Percentiles rank a stretch among this genome's conserved stretches.
Evolutionary conservation across 2,797 vertebrate species (phyloP).

Genomic region (Sparidentex hasta): DNA sequence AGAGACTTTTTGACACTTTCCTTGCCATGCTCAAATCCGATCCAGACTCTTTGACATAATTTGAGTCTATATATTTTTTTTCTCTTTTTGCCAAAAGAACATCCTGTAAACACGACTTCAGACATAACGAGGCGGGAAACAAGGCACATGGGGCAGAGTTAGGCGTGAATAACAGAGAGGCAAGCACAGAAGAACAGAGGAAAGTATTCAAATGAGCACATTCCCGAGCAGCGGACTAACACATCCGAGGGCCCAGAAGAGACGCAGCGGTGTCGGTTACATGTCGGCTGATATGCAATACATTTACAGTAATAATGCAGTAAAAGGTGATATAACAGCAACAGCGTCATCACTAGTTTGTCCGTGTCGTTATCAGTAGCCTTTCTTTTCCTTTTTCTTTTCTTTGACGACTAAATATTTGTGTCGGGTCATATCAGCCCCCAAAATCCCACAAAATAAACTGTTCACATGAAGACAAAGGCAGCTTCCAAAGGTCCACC

Average conservation of each 20-base stretch:
- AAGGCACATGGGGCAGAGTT: background rate
- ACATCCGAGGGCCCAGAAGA: conserved; percentile 18
- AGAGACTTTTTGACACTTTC: conserved; percentile 61
- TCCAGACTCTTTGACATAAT: conserved; percentile 54
- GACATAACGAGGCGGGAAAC: conserved; percentile 35
- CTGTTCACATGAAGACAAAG: conserved; percentile 44
- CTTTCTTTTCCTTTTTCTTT: conserved; percentile 1
- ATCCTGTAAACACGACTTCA: conserved; percentile 62
- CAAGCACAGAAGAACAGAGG: conserved; percentile 66
- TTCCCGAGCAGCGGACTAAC: conserved; percentile 28
- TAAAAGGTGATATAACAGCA: conserved; percentile 40
- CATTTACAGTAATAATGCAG: conserved; percentile 59
- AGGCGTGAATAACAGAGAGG: conserved; percentile 12
- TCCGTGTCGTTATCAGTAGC: conserved; percentile 11
- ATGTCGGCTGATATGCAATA: conserved; percentile 72
- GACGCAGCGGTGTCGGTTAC: conserved; percentile 35
- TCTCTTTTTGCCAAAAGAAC: conserved; percentile 63
- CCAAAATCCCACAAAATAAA: conserved; percentile 28
- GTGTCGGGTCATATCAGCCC: conserved; percentile 14
- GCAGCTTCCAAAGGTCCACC: conserved; percentile 73
- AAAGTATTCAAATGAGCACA: conserved; percentile 66
- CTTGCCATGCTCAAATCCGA: conserved; percentile 58
- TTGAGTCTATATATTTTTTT: conserved; percentile 44
- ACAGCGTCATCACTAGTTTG: conserved; percentile 20
- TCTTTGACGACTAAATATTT: conserved; percentile 16